Evolutionary conservation across 1,140 invertebrate species (phyloP).

Genomic region (Pogonomyrmex barbatus): DNA sequence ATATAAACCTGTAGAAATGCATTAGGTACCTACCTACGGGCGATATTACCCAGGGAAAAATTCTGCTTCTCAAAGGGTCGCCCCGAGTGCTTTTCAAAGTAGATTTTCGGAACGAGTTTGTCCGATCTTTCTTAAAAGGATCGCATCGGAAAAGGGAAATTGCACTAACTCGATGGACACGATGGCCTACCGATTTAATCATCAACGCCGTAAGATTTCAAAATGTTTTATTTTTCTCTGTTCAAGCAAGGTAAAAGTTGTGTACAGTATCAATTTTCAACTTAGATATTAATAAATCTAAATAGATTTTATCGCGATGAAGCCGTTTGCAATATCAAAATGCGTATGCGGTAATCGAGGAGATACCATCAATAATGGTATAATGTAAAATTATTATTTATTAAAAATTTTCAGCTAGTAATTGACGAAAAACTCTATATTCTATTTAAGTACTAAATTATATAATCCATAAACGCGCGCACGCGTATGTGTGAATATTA

Average conservation of each 20-base stretch:
- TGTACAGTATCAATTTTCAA: neutral
- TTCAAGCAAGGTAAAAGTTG: neutral
- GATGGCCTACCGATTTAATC: constrained; percentile 46
- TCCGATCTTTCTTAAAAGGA: constrained; percentile 50
- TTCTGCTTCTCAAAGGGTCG: constrained; percentile 76
- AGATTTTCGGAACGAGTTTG: constrained; percentile 69
- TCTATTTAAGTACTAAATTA: neutral
- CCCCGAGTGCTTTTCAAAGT: constrained; percentile 76
- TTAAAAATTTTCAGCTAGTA: neutral
- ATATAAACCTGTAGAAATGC: constrained; percentile 76
- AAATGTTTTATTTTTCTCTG: neutral
- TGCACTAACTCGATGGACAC: constrained; percentile 49
- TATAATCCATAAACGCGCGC: neutral
- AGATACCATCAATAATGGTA: neutral
- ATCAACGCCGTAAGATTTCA: neutral
- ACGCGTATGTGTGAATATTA: neutral
- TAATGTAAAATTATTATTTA: neutral
- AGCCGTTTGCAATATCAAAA: neutral
- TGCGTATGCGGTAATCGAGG: neutral
- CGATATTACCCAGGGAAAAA: constrained; percentile 71
- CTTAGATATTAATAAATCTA: neutral
- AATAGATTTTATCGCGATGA: neutral
- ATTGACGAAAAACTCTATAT: neutral
- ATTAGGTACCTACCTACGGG: constrained; percentile 70
- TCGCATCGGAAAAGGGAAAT: constrained; percentile 20